Percentiles rank a stretch among this genome's conserved stretches.
These are phyloP conservation scores for Sceloporus tristichus DNA, from an alignment of 2,113 vertebrate species.

Conservation along the genomic window DNA sequence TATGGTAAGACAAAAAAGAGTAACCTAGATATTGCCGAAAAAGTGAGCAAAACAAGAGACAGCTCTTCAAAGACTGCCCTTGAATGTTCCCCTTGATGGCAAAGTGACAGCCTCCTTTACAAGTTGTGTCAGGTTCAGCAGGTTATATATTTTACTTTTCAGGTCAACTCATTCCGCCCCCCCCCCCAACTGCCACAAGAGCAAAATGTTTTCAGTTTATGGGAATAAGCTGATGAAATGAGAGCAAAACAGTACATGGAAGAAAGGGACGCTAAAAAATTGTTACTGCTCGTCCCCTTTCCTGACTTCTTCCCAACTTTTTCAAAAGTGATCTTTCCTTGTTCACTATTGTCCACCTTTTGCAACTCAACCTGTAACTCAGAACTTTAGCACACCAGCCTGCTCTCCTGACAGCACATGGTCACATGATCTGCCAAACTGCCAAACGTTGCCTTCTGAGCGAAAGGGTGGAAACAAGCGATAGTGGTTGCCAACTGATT, in stretches of 20 bases:
- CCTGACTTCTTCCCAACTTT: not conserved
- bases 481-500: no score
- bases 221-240: not conserved
- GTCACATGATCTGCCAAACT: no score
- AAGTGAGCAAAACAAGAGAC: slow-evolving; percentile 28
- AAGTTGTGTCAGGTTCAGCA: not conserved
- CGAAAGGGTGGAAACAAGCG: no score
- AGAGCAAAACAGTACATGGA: not conserved
- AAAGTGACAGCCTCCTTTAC: slow-evolving; percentile 16
- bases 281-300: not conserved
- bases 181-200: not conserved
- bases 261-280: not conserved
- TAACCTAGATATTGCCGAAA: slow-evolving; percentile 1
- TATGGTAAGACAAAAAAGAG: slow-evolving; percentile 10
- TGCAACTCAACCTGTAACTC: no score
- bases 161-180: slow-evolving; percentile 10
- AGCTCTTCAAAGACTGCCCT: not conserved
- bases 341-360: no score
- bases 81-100: slow-evolving; percentile 11
- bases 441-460: no score
- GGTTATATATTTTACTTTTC: not conserved
- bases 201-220: not conserved
- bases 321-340: not conserved
- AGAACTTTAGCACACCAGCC: no score
- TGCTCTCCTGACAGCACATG: no score